Base-by-base conservation (phyloP, 1,140 invertebrate genomes). In the Zaprionus davidi region DNA sequence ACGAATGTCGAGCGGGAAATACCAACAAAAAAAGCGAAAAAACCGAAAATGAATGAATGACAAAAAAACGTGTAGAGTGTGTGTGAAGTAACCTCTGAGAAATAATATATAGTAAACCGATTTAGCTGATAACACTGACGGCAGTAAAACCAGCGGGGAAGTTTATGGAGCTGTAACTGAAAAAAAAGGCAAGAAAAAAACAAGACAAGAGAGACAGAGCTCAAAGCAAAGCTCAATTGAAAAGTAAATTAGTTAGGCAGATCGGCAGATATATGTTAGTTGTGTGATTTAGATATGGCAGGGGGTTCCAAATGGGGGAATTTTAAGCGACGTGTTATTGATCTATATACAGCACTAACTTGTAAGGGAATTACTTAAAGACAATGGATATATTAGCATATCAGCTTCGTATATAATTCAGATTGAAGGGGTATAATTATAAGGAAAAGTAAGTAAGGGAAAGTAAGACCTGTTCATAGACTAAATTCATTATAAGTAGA, bases 11-110 rank as follows among this genome's bases (percentile, higher is more conserved):
- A 13, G 31, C 41, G 41, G 41, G 41, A 44, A 44, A 44, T 44
- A 44, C 41, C n/a, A 46, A 6, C 20, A 22, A 58, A 36, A 57
- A 26, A 31, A 57, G 1, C 7, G 46, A 38, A 46, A 62, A 17
- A 44, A 46, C 6, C 9, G 6, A 46, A 46, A 20, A n/a, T 46
- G 41, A 51, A 51, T 51, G 46, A 51, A 51, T 51, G 46, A 51
- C 46, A 51, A 24, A 51, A 51, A 51, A 51, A 46, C 31, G 9
- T 12, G 20, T 5, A 9, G 17, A 17, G 41, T 17, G 15, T 46
- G 41, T 46, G 41, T 46, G 41, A 46, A 46, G 41, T 46, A 17
- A 46, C 2, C 41, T 1, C 41, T 17, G 41, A 17, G 41, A 46
- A 46, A 46, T 46, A 17, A 46, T 46, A 46, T 46, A 46, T 20